Conservation (phyloP, 2,113 vertebrate genomes). For the Tachycineta bicolor region DNA sequence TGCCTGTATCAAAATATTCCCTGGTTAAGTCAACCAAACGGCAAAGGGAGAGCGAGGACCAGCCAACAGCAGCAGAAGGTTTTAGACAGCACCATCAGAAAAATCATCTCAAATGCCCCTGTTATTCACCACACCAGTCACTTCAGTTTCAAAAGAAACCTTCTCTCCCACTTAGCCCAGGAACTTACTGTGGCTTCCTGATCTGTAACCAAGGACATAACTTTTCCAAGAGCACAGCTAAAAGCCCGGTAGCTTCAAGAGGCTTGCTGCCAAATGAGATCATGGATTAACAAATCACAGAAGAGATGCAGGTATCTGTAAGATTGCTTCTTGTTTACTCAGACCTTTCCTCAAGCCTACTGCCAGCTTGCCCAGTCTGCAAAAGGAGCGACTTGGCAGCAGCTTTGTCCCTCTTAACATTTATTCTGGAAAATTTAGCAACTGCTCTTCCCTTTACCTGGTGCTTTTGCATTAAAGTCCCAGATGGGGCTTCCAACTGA, state of each 20-base stretch:
- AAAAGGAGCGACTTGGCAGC: background rate
- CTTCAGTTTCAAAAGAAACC: background rate
- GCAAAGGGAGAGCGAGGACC: background rate
- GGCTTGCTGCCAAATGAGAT: background rate
- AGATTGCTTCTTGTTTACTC: background rate
- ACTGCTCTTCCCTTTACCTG: slow-evolving; percentile 35
- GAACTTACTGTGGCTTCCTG: background rate
- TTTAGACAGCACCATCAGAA: background rate
- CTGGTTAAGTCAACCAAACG: background rate
- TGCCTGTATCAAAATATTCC: background rate
- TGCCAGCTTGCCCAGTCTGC: background rate
- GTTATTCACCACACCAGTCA: background rate
- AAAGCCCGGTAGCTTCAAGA: background rate
- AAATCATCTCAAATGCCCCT: background rate
- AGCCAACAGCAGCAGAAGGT: background rate
- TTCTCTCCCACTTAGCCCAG: background rate
- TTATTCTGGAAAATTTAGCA: slow-evolving; percentile 65
- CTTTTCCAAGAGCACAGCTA: background rate
- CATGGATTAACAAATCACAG: background rate
- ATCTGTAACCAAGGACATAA: background rate
- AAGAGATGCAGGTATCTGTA: background rate
- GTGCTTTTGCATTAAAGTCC: slow-evolving; percentile 48
- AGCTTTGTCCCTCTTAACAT: slow-evolving; percentile 36
- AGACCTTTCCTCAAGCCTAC: background rate
- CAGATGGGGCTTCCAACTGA: slow-evolving; percentile 54